Evolutionary conservation across 2,797 vertebrate genomes (phyloP), one percentile per base, ranked within the genome.

Genomic region (Argya squamiceps): DNA sequence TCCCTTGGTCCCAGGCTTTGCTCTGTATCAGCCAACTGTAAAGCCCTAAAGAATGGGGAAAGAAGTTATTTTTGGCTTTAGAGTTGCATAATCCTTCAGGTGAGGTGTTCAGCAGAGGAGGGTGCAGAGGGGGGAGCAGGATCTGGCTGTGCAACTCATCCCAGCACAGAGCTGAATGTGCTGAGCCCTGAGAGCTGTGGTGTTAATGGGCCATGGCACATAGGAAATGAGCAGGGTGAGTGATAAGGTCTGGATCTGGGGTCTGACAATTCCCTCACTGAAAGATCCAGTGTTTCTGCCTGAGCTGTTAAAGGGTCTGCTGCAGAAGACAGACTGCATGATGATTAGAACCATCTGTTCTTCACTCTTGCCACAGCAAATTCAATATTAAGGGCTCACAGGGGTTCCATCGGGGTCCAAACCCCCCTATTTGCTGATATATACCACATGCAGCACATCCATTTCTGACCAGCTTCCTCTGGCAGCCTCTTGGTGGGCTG

Each of bases 261-360:
- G 2, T n/a, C 55, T 92, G 88, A 43, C 23, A 62, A 50, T 55
- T 89, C 96, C 91, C 93, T 18, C 68, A 44, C 62, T 69, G 81
- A 85, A 81, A 77, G 58, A 55, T 50, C 68, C 93, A 68, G 39
- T 0, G 0, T 70, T 92, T 89, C 86, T 96, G 64, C 75, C 15
- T 58, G 71, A 77, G 64, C 68, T 92, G 68, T 83, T 85, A 68
- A 74, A 89, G 75, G 46, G 17, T 55, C 77, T 93, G 44, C 90
- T 94, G 92, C 68, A 93, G 78, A 60, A 76, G 70, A 67, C 37
- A 56, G 88, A 56, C 47, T 73, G 69, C 50, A 29, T 0, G 0
- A 50, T 92, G 82, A 94, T 81, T 77, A 73, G 88, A 95, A 94
- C 89, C 89, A 93, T 91, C 94, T 96, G 96, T 8, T 81, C 78